A percentile compares a stretch with the other conserved stretches of the same genome.
These are phyloP conservation scores for Eurystomus gularis DNA, from an alignment of 2,113 vertebrate genomes.

Conservation along the genomic window DNA sequence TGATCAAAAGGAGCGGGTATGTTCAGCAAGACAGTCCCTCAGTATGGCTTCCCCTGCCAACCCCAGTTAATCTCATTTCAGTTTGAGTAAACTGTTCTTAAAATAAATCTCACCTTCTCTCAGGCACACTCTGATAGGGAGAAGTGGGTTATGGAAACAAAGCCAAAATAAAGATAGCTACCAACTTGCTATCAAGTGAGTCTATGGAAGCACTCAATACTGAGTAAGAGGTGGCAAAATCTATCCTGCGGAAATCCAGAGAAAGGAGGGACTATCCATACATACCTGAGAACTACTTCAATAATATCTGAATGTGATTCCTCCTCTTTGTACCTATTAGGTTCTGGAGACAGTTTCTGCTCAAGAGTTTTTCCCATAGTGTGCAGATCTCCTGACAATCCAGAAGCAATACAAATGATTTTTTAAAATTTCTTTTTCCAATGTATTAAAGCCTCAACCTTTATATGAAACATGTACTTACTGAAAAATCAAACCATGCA, in stretches of 20 bases:
- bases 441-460: not conserved
- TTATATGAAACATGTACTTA: not conserved
- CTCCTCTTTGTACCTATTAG: not conserved
- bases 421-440: not conserved
- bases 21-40: not conserved
- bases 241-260: not conserved
- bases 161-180: not conserved
- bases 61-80: not conserved
- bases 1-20: not conserved
- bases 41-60: not conserved
- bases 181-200: not conserved
- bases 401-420: not conserved
- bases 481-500: not conserved
- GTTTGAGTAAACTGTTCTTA: not conserved
- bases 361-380: not conserved
- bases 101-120: not conserved
- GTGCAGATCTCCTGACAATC: not conserved
- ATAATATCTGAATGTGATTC: not conserved
- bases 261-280: not conserved
- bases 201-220: accelerated
- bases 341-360: not conserved
- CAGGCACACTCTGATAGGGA: not conserved
- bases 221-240: not conserved
- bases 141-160: not conserved
- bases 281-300: not conserved